These are phyloP conservation scores for Crenichthys baileyi DNA, from an alignment of 2,797 vertebrate species.

Conservation along the genomic window DNA sequence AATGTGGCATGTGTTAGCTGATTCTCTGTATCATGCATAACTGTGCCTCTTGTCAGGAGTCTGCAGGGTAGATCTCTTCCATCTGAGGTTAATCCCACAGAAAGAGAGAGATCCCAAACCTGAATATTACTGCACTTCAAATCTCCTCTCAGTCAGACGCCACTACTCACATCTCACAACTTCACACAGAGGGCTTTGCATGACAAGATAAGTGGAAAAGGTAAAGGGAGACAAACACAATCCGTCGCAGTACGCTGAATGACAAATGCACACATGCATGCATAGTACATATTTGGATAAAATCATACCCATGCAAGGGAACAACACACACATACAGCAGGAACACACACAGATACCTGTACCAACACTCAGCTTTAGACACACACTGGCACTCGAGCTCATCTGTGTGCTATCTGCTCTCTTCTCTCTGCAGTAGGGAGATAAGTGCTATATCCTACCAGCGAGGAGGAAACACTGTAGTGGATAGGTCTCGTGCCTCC, in stretches of 20 bases:
- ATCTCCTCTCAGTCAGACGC: constrained; percentile 74
- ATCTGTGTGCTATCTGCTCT: constrained; percentile 75
- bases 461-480: constrained; percentile 69
- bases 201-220: constrained; percentile 79
- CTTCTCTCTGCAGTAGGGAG: constrained; percentile 77
- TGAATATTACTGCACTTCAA: constrained; percentile 76
- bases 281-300: constrained; percentile 35
- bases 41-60: constrained; percentile 71
- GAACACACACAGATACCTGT: constrained; percentile 22
- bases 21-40: constrained; percentile 73
- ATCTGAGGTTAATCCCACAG: constrained; percentile 78
- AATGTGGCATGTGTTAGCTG: constrained; percentile 33
- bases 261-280: constrained; percentile 43
- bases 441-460: constrained; percentile 79
- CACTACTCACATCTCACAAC: constrained; percentile 78
- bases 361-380: constrained; percentile 30
- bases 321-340: constrained; percentile 36
- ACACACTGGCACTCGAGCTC: constrained; percentile 68
- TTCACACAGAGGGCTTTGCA: constrained; percentile 76
- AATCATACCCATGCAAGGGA: constrained; percentile 28
- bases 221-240: constrained; percentile 73
- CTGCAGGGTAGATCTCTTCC: constrained; percentile 71
- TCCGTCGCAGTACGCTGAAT: constrained; percentile 49
- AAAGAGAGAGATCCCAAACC: constrained; percentile 73
- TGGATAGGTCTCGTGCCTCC: constrained; percentile 61